A percentile compares a stretch with the other conserved stretches of the same genome.
Conservation (phyloP, 2,797 vertebrate species). For the Catamblyrhynchus diadema region DNA sequence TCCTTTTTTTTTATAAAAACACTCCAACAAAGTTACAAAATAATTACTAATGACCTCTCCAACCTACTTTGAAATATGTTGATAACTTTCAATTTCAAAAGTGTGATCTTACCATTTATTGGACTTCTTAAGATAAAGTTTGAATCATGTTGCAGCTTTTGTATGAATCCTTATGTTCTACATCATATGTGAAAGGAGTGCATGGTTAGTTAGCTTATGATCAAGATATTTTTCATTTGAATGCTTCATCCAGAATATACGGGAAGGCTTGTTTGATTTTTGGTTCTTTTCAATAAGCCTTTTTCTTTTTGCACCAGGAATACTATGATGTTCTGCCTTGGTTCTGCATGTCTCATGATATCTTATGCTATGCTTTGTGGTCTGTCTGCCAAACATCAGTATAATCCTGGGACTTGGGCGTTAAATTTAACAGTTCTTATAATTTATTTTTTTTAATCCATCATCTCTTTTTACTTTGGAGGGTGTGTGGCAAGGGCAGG, state of each 20-base stretch:
- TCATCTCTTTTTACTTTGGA: not conserved
- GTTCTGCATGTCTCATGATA: not conserved
- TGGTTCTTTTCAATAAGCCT: not conserved
- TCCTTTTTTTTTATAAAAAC: not conserved
- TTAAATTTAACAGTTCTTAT: not conserved
- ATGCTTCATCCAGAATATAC: not conserved
- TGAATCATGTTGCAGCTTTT: not conserved
- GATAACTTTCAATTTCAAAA: not conserved
- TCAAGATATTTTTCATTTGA: not conserved
- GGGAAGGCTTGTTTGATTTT: not conserved
- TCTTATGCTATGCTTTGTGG: not conserved
- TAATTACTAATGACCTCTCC: not conserved
- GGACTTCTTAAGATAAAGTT: not conserved
- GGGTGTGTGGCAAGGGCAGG: accelerated
- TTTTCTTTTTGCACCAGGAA: not conserved
- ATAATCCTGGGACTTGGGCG: not conserved
- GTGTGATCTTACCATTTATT: not conserved
- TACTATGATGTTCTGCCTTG: not conserved
- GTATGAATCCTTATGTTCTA: not conserved
- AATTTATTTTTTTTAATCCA: not conserved
- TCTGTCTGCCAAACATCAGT: not conserved
- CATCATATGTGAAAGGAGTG: not conserved
- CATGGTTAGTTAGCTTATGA: not conserved
- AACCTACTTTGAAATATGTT: not conserved
- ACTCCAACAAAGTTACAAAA: not conserved